Base-by-base conservation (phyloP, 2,888 invertebrate species). In the Sinhomidia bicolor region DNA sequence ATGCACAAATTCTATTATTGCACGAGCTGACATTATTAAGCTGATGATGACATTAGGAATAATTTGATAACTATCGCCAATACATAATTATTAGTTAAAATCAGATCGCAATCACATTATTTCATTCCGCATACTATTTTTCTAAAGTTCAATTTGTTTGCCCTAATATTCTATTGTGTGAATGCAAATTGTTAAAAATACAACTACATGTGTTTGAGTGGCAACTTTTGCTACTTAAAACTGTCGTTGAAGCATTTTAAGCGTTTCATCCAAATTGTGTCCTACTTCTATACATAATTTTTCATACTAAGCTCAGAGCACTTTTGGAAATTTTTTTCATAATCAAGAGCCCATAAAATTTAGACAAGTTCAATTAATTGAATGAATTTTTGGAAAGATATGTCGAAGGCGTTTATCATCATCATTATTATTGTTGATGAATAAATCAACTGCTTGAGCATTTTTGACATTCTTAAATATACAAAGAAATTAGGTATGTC, bases 371-470 rank as follows among this genome's bases (percentile, higher is more conserved):
- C 23, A 41, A 23, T 71, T 12, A 44, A 1, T 20, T 44, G 23
- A 71, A 4, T 54, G 9, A 14, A 47, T 47, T 65, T 29, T 74
- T 74, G 65, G 54, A 80, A 47, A 79, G 85, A 85, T 86, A 86
- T 86, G 85, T 80, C 41, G n/a, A 86, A 86, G 85, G 85, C 85
- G 36, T 65, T 54, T 23, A 65, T 32, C 62, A 85, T 20, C 23
- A 51, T 47, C 44, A 85, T 20, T 36, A 78, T 82, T 51, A 32
- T 71, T 54, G 26, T 68, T 60, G 20, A 47, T 32, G 44, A 36
- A 14, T 1, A 74, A 74, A 82, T 74, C 29, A 76, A 76, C 57
- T 57, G 80, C 71, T 86, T 86, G 85, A 85, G 85, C 85, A 85
- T 85, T 44, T 44, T 20, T 71, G 44, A 12, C 71, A 44, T 47